Conservation (phyloP, 2,888 invertebrate genomes). For the Punctoribates punctum region DNA sequence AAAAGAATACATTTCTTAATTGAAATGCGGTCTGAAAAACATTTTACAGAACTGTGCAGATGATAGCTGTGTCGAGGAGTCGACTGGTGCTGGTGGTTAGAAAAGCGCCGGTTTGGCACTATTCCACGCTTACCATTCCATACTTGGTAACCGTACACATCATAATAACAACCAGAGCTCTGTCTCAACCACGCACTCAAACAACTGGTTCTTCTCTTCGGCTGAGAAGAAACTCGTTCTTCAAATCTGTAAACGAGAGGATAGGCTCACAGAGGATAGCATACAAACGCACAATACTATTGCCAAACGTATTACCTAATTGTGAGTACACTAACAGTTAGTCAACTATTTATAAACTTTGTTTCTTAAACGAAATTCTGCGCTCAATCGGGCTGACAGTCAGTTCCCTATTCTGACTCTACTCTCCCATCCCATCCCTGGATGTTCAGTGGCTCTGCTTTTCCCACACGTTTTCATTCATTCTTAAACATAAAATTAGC, state of each 20-base stretch:
- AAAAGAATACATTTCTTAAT: not conserved
- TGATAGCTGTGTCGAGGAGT: not conserved
- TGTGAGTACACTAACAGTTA: slow-evolving; percentile 7
- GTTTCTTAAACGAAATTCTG: not conserved
- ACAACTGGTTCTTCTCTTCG: not conserved
- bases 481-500: not conserved
- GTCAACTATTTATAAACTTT: slow-evolving; percentile 19
- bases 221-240: not conserved
- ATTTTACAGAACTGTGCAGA: too few species aligned
- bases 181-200: not conserved
- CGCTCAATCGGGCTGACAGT: not conserved
- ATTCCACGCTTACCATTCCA: slow-evolving; percentile 24
- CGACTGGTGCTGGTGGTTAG: slow-evolving; percentile 31
- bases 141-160: slow-evolving; percentile 27
- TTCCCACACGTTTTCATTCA: not conserved
- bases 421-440: not conserved
- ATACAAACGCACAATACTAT: slow-evolving; percentile 18
- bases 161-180: slow-evolving; percentile 24
- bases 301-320: slow-evolving; percentile 27
- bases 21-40: too few species aligned
- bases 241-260: not conserved
- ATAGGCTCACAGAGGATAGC: not conserved
- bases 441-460: not conserved
- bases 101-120: slow-evolving; percentile 36
- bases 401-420: not conserved